Evolutionary conservation across 2,113 vertebrate genomes (phyloP), one percentile per base, ranked within the genome.

Genomic region (Ciconia stormi): DNA sequence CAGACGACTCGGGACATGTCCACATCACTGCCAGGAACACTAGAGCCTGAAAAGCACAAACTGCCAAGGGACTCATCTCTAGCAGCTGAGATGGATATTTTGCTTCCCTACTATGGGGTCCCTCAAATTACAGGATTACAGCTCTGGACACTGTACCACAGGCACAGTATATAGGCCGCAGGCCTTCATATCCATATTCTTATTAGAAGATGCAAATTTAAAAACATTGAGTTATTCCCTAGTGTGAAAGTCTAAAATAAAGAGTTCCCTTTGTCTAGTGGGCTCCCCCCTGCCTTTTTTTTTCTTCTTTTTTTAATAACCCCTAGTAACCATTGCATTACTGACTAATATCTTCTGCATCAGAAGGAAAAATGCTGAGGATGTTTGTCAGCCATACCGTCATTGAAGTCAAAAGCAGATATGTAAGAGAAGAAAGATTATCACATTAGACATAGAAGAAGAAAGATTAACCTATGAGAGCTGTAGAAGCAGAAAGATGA

Each of bases 341-440:
- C 82, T 94, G 84, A 94, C 92, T 96, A 95, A 77, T 85, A 85
- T 12, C 63, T 94, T 93, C 72, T 52, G 73, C 94, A 96, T 93
- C 70, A 87, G 62, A 92, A 79, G 89, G 32, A 88, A 93, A 95
- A 92, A 76, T 72, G 89, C 85, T 74, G 63, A 88, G 85, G 85
- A 46, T 93, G 95, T 97, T 97, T 97, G 94, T 97, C 94, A 97
- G 89, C 89, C 80, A 62, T 49, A 76, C 85, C 92, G 95, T 88
- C 93, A 72, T 25, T 80, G 74, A 92, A 98, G 89, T 94, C 93
- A 97, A 97, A 95, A 91, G 94, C 56, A 96, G 87, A 67, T 88
- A 90, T 63, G 63, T 97, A 96, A 95, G 94, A 96, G 88, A 96
- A 97, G 96, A 97, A 97, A 93, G 85, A 98, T 97, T 82, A 96